phyloP scores from a whole-genome alignment of 2,797 vertebrate genomes.

The Rousettus madagascariensis region DNA sequence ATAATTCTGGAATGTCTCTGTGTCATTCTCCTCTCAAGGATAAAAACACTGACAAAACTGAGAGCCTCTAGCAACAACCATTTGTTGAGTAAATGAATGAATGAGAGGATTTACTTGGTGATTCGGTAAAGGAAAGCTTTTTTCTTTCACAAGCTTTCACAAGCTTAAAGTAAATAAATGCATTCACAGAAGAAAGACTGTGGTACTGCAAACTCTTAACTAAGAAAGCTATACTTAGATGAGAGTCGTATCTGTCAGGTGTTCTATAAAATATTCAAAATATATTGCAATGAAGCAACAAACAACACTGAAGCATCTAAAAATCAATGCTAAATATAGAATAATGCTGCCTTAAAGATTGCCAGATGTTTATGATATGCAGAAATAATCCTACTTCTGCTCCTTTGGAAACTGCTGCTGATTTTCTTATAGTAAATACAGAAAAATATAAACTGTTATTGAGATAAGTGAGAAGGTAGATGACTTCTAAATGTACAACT shows the following conservation, averaged over 20 bases:
- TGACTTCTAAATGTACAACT: background rate
- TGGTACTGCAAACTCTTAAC: background rate
- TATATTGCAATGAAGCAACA: background rate
- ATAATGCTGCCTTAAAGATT: background rate
- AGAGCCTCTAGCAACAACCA: background rate
- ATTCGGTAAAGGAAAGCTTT: background rate
- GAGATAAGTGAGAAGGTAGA: background rate
- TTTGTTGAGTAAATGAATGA: background rate
- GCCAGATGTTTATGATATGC: background rate
- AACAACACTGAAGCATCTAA: background rate
- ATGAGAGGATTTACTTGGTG: background rate
- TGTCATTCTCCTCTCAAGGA: background rate
- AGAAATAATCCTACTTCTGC: background rate
- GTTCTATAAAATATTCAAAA: background rate
- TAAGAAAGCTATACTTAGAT: background rate
- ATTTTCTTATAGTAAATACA: background rate
- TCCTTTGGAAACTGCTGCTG: background rate
- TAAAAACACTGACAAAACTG: background rate
- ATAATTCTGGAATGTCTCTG: background rate
- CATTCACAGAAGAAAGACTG: background rate
- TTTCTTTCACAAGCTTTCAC: background rate
- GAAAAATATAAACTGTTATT: background rate
- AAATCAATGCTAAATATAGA: background rate
- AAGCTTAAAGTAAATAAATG: background rate
- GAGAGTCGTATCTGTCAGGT: background rate